Conservation (phyloP, 2,797 vertebrate genomes). For the Meriones psammophilus region DNA sequence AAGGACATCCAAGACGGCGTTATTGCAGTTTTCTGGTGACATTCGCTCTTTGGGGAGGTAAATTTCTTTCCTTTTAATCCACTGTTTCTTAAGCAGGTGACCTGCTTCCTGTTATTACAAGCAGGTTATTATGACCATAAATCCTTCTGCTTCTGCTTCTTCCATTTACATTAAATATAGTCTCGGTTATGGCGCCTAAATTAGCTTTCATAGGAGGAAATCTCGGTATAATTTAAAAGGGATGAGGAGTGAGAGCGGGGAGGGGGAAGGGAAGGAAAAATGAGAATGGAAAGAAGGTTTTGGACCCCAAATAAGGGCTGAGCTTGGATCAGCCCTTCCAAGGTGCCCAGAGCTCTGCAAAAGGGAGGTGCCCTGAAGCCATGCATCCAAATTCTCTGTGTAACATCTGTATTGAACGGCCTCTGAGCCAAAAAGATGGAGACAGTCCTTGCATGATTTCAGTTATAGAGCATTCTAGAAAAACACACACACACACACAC, state of each 20-base stretch:
- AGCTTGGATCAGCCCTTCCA: background rate
- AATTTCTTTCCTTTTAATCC: constrained; percentile 82
- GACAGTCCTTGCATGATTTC: background rate
- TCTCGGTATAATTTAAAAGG: constrained; percentile 78
- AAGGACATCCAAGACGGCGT: constrained; percentile 63
- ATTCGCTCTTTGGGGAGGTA: constrained; percentile 72
- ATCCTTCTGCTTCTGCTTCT: constrained; percentile 82
- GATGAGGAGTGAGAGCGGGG: background rate
- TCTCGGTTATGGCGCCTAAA: constrained; percentile 78
- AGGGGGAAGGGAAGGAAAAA: background rate
- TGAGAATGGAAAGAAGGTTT: background rate
- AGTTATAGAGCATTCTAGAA: background rate
- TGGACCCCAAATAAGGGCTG: background rate
- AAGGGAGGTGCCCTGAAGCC: background rate
- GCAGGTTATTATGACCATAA: constrained; percentile 85
- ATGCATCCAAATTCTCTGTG: accelerated
- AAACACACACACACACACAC: background rate
- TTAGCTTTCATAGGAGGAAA: constrained; percentile 81
- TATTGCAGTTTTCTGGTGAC: constrained; percentile 62
- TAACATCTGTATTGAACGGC: background rate
- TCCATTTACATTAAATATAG: constrained; percentile 85
- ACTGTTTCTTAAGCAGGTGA: constrained; percentile 82
- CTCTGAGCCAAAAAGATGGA: background rate
- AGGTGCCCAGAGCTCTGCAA: background rate
- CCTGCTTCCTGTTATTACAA: constrained; percentile 82